These are phyloP conservation scores for Fregata magnificens DNA, from an alignment of 2,113 vertebrate genomes.

Conservation along the genomic window DNA sequence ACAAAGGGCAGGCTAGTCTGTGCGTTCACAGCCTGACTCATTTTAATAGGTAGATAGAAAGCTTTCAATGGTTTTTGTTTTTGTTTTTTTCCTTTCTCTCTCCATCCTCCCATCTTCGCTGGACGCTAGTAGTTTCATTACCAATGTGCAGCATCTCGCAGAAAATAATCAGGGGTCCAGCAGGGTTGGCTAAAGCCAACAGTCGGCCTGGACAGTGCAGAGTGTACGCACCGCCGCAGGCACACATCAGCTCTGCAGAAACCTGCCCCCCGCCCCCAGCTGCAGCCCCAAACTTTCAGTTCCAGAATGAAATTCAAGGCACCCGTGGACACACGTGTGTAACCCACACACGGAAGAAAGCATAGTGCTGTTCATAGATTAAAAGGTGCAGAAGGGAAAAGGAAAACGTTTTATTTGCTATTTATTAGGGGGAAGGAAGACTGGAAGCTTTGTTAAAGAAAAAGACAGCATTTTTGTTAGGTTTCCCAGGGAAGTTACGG, in stretches of 20 bases:
- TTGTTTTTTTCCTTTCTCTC: constrained; percentile 11
- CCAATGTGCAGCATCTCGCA: constrained; percentile 42
- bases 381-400: constrained; percentile 58
- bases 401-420: constrained; percentile 66
- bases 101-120: constrained; percentile 42
- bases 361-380: constrained; percentile 13
- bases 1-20: constrained; percentile 59
- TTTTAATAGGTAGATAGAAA: constrained; percentile 77
- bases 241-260: constrained; percentile 19
- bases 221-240: background rate
- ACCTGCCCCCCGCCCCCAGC: background rate
- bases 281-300: constrained; percentile 46
- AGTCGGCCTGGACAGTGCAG: constrained; percentile 27
- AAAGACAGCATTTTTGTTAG: constrained; percentile 65
- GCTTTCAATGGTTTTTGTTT: constrained; percentile 76
- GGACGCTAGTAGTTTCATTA: constrained; percentile 62
- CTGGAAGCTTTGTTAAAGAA: constrained; percentile 62
- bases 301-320: constrained; percentile 24
- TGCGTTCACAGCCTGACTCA: constrained; percentile 69
- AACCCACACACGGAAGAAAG: background rate
- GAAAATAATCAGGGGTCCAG: constrained; percentile 74
- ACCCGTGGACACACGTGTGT: background rate
- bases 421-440: constrained; percentile 79
- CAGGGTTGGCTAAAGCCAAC: constrained; percentile 60
- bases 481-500: constrained; percentile 70